Base-by-base conservation (phyloP, 2,797 vertebrate genomes). In the Clarias pachynema region DNA sequence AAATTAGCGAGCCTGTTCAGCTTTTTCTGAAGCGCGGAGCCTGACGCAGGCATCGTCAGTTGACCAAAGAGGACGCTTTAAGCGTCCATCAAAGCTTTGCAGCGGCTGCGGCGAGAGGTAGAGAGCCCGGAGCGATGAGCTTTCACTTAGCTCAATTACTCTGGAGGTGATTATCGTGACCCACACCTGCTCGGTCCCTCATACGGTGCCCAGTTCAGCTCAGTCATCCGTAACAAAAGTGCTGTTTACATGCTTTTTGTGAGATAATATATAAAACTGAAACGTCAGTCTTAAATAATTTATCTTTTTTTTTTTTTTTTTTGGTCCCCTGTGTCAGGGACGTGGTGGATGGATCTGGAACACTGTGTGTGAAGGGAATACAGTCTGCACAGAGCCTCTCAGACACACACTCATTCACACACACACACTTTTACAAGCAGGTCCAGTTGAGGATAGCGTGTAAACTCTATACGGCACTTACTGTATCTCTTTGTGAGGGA, bases 21-120 rank as follows among this genome's bases (percentile, higher is more conserved):
- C 88, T 66, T 20, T 65, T 70, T 82, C 84, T 66, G 75, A 90
- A 86, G 80, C 65, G 66, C 18, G 22, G 65, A 10, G 57, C 26
- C 57, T 26, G 68, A 75, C 56, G 53, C 79, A 57, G 65, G 26
- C 81, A 44, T 24, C 83, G 53, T 84, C 83, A 44, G 72, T 34
- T 68, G 6, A 83, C 94, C 93, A 89, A 90, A 93, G 91, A 91
- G 29, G 81, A 34, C 72, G 88, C 66, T 89, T 74, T 3, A 62
- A 75, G 6, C 29, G 92, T 95, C 93, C 90, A 93, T 95, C 93
- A 95, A 91, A 89, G 78, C 87, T 91, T 93, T 94, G 92, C 89
- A 87, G 92, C 88, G 84, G 62, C 90, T 91, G 91, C 89, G 89
- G 26, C 5, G 69, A 84, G 75, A 44, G 72, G 37, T 26, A 80